Conservation (phyloP, 2,888 invertebrate species). For the Prosopocoilus inquinatus region DNA sequence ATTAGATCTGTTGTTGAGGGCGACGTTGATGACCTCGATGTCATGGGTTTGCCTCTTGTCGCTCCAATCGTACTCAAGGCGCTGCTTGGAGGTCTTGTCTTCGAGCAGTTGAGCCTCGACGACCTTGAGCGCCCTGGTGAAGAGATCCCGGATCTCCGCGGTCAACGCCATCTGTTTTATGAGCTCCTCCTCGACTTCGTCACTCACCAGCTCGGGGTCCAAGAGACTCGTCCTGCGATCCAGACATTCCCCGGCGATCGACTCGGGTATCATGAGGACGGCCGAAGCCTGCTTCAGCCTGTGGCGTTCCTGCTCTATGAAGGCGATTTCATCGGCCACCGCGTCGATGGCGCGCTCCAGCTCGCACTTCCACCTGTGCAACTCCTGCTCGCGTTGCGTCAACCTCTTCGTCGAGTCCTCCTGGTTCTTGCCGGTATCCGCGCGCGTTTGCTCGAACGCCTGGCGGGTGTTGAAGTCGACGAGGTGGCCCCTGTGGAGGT, state of each 20-base stretch:
- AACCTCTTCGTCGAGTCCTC: slow-evolving; percentile 65
- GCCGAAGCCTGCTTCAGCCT: slow-evolving; percentile 67
- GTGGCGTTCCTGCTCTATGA: slow-evolving; percentile 65
- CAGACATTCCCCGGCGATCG: slow-evolving; percentile 74
- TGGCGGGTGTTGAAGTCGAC: slow-evolving; percentile 63
- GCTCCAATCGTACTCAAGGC: slow-evolving; percentile 88
- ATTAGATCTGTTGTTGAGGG: slow-evolving; percentile 66
- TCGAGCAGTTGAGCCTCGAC: slow-evolving; percentile 70
- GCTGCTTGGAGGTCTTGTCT: slow-evolving; percentile 77
- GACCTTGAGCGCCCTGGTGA: slow-evolving; percentile 62
- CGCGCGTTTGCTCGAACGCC: slow-evolving; percentile 63
- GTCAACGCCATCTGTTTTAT: slow-evolving; percentile 73
- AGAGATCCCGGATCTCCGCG: slow-evolving; percentile 63
- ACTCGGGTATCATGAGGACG: slow-evolving; percentile 68
- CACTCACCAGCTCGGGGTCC: slow-evolving; percentile 72
- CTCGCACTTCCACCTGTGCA: slow-evolving; percentile 74
- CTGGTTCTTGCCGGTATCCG: slow-evolving; percentile 67
- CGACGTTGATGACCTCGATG: slow-evolving; percentile 68
- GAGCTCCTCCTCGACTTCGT: slow-evolving; percentile 73
- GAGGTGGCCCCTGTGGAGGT: slow-evolving; percentile 43
- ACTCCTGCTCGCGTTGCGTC: slow-evolving; percentile 64
- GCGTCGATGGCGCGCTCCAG: slow-evolving; percentile 67
- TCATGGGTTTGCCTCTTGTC: slow-evolving; percentile 81
- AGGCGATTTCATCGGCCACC: slow-evolving; percentile 68
- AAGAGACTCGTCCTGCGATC: slow-evolving; percentile 67